Conservation (phyloP, 1,140 invertebrate species). For the Drosophila parabipectinata region DNA sequence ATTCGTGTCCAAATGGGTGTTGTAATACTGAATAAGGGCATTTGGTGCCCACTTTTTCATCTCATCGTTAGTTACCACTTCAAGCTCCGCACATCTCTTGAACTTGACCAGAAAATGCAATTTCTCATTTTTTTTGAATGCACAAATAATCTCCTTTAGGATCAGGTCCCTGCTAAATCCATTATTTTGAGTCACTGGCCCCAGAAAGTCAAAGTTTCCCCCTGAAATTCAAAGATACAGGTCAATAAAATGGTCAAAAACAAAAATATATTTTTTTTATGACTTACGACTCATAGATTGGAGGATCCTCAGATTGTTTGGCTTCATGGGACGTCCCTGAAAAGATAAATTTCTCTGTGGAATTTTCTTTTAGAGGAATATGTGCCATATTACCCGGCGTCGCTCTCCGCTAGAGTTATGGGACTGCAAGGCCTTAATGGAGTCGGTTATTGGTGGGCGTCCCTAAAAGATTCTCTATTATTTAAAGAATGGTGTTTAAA, state of each 20-base stretch:
- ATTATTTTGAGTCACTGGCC: not conserved
- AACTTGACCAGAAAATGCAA: not conserved
- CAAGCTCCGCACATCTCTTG: not conserved
- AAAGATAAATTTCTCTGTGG: not conserved
- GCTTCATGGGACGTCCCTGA: not conserved
- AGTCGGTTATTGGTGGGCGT: no score
- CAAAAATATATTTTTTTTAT: not conserved
- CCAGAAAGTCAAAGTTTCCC: not conserved
- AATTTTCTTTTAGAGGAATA: not conserved
- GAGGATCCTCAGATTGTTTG: not conserved
- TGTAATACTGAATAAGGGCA: not conserved
- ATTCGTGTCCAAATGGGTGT: not conserved
- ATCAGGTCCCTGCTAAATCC: not conserved
- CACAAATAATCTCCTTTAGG: not conserved
- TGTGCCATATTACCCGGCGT: no score
- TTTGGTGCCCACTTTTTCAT: not conserved
- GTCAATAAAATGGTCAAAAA: no score
- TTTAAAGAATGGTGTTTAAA: no score
- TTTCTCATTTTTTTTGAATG: not conserved
- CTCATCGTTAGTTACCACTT: not conserved
- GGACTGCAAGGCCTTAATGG: no score
- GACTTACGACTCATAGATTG: not conserved
- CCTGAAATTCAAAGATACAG: not conserved
- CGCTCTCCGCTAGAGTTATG: no score
- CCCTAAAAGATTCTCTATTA: no score